Base-by-base conservation (phyloP, 1,140 invertebrate species). In the Ceratitis capitata region DNA sequence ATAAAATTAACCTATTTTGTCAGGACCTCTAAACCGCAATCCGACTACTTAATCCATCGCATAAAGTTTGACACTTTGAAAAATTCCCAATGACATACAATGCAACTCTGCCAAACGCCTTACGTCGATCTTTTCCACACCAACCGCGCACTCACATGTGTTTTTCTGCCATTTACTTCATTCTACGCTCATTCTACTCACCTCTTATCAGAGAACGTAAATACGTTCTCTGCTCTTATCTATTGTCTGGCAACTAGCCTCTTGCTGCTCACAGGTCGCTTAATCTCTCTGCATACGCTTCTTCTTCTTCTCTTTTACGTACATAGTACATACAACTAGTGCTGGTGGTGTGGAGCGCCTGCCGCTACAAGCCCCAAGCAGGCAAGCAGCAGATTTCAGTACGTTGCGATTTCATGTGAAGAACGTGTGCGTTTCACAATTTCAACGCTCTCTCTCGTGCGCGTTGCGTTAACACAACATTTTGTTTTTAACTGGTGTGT, bases 171-270 rank as follows among this genome's bases (percentile, higher is more conserved):
- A 10, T 9, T 23, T 78, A 39, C 69, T 0, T n/a, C 69, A 78
- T 78, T 78, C 35, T n/a, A 78, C 12, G 69, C 69, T 78, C 69
- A 45, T 78, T 78, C 69, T 23, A 23, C 69, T 78, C 69, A 78
- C 69, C 69, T 78, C 45, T 26, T 42, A 14, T 47, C 9, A 64
- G 58, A 78, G 16, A 26, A 78, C 26, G 3, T 35, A 78, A 78
- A 35, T 69, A 23, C 23, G 51, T 12, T 39, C 61, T 56, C 51
- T 7, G 19, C 51, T n/a, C n/a, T 56, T 9, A 56, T 56, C 51
- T 56, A 23, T 23, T n/a, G n/a, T 23, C 51, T n/a, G n/a, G n/a
- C n/a, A n/a, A n/a, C n/a, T n/a, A n/a, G n/a, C n/a, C n/a, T n/a
- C n/a, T n/a, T n/a, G n/a, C n/a, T n/a, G n/a, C n/a, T n/a, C n/a